These are phyloP conservation scores for Macaria notata DNA, from an alignment of 2,888 invertebrate species.

Conservation along the genomic window DNA sequence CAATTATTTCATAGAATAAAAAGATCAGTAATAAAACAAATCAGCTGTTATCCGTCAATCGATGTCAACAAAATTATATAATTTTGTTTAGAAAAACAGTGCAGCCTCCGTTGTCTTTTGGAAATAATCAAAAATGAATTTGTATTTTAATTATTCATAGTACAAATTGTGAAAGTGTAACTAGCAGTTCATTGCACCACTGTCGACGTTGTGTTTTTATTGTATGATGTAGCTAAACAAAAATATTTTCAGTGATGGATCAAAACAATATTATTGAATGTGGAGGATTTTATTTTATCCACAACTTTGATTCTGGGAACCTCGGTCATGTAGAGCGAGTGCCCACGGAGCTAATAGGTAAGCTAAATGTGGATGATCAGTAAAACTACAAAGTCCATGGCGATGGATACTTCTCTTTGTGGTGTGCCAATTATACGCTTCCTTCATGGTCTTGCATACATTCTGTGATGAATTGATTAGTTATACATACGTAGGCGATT, in stretches of 20 bases:
- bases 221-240: conserved; percentile 72
- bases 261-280: conserved; percentile 81
- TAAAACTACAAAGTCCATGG: conserved; percentile 21
- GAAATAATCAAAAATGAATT: conserved; percentile 69
- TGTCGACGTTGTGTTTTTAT: conserved; percentile 58
- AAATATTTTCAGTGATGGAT: conserved; percentile 67
- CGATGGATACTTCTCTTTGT: conserved; percentile 20
- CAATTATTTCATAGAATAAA: conserved; percentile 50
- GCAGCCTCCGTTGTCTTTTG: conserved; percentile 72
- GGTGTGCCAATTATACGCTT: conserved; percentile 45
- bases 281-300: conserved; percentile 90
- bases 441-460: conserved; percentile 40
- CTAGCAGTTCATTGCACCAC: conserved; percentile 51
- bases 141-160: conserved; percentile 59
- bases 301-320: conserved; percentile 96
- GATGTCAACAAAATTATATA: conserved; percentile 84
- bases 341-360: conserved; percentile 81
- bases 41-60: conserved; percentile 83
- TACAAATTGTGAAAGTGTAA: conserved; percentile 64
- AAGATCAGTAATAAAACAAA: conserved; percentile 77
- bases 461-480: conserved; percentile 16
- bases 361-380: conserved; percentile 41
- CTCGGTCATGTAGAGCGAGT: conserved; percentile 91
- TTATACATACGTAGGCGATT: neutral
- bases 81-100: conserved; percentile 83